Base-by-base conservation (phyloP, 1,140 invertebrate species). In the Lordiphosa mommai region DNA sequence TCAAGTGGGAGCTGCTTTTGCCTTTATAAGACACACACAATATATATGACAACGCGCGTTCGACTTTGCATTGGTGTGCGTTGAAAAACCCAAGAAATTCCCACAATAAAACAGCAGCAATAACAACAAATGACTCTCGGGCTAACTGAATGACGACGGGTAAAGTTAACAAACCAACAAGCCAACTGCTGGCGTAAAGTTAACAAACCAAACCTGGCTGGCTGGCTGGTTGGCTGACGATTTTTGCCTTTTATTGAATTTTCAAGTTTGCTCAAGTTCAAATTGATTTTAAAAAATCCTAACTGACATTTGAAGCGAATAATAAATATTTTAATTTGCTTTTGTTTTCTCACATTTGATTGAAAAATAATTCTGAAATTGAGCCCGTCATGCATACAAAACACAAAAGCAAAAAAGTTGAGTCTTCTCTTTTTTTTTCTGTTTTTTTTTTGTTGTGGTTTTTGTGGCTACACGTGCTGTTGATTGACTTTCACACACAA, bases 81-180 rank as follows among this genome's bases (percentile, higher is more conserved):
- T 88, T 71, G 86, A 88, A 88, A 88, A 88, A 88, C 86, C 86
- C 86, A 72, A 88, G 86, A 88, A 88, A 88, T 88, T 88, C 84
- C 87, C 87, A 88, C 71, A 88, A 86, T 82, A 88, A 79, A 86
- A 77, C 77, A 86, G 76, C 74, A 86, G 77, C 77, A 82, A 77
- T 77, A 82, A 84, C 71, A 61, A 36, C 50, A 53, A 44, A 27
- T 27, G 23, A 27, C 23, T 27, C 23, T 27, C 23, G 23, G 4
- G 23, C 23, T 56, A 68, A 59, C 6, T 51, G 16, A 69, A 33
- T 69, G 50, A 44, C 63, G 30, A 46, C 52, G 63, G 57, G 52
- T 27, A 51, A 23, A 50, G 36, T 13, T 52, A 52, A 74, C 69
- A 51, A 61, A 48, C 58, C 59, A 80, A 74, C 76, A 47, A 72